These are phyloP conservation scores for Drosophila micromelanica DNA, from an alignment of 1,140 invertebrate species.

Conservation along the genomic window DNA sequence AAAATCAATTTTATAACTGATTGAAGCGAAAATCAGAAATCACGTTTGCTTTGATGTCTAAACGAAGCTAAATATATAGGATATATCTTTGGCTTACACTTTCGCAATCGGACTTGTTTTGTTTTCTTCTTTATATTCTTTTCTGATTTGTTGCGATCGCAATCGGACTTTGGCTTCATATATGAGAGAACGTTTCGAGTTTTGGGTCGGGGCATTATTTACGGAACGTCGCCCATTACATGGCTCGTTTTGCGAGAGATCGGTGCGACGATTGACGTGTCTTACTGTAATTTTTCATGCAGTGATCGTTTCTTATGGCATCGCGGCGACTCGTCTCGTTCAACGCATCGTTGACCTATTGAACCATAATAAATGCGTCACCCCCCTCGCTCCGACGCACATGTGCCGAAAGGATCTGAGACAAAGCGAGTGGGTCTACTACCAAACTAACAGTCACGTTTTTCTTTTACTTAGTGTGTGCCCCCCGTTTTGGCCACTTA, in stretches of 20 bases:
- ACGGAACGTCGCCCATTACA: conserved; percentile 62
- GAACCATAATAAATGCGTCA: conserved; percentile 70
- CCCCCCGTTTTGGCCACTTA: conserved; percentile 24
- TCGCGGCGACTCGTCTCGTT: conserved; percentile 50
- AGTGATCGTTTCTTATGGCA: conserved; percentile 68
- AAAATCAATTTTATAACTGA: no score
- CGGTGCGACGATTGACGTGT: conserved; percentile 74
- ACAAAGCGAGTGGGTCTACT: conserved; percentile 7
- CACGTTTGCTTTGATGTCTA: not conserved
- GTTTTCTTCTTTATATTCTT: conserved; percentile 28
- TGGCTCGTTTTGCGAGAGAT: conserved; percentile 68
- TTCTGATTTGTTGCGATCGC: conserved; percentile 79
- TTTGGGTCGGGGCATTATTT: conserved; percentile 41
- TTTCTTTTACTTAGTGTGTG: conserved; percentile 1
- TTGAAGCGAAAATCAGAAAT: no score
- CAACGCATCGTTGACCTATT: conserved; percentile 83
- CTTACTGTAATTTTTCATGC: conserved; percentile 80
- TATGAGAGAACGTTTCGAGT: conserved; percentile 24
- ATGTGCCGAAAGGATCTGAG: conserved; percentile 73
- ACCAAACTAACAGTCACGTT: conserved; percentile 54
- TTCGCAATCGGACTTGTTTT: not conserved
- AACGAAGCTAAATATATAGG: not conserved
- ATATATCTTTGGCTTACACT: not conserved
- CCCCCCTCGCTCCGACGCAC: conserved; percentile 27
- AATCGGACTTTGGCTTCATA: conserved; percentile 55